Base-by-base conservation (phyloP, 2,797 vertebrate genomes). In the Oreochromis mossambicus region DNA sequence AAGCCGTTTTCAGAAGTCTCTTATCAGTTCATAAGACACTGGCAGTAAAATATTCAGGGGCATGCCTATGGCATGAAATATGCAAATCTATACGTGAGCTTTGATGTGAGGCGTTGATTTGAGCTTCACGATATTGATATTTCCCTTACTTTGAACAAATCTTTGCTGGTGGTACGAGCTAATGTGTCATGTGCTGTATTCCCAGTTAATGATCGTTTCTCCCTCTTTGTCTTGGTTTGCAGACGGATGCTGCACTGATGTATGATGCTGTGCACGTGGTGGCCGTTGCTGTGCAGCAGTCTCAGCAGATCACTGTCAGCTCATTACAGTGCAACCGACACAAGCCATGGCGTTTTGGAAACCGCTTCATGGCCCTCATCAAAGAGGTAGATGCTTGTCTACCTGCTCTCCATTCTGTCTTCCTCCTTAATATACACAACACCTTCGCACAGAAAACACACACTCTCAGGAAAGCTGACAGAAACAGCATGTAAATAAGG, bases 261-360 rank as follows among this genome's bases (percentile, higher is more conserved):
- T 99, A 99, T 4, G 98, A 99, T 66, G 98, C 98, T 0, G 98
- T 99, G 41, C 98, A 99, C n/a, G 97, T 99, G 84, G 98, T 99
- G 84, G 98, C 98, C 1, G 98, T 99, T 93, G 98, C 98, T 3
- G 98, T 99, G 83, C 98, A 99, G 86, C 98, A 99, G 96, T 99
- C 98, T 91, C 97, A 98, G 46, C 98, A 99, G 96, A 99, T 99
- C 97, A 99, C 98, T 3, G 98, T 99, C 94, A 99, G 98, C 61
- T 99, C 98, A 0, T 96, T 99, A 32, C 98, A 99, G 94, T 99
- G 98, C 94, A 99, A 99, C 94, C 96, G 98, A 17, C 98, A 99
- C 95, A 99, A 99, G 81, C 98, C 98, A 0, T 99, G 98, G 98
- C 97, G 98, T 86, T 99, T 99, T 12, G 98, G 98, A 78, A 98